Conservation (phyloP, 2,797 vertebrate genomes). For the Sebastiscus albofasciatus region DNA sequence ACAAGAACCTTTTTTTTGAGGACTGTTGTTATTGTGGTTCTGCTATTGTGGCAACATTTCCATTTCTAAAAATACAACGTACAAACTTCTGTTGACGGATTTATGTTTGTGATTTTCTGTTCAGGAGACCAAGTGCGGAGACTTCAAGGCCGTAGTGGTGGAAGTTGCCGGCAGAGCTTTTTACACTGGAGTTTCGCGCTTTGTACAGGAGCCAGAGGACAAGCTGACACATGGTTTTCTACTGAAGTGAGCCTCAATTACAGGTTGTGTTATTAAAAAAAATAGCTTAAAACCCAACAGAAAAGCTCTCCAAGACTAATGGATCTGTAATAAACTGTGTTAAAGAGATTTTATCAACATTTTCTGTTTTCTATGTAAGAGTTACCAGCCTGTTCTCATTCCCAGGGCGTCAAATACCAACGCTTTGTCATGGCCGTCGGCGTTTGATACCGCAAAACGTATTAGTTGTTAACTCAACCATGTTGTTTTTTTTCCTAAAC, state of each 20-base stretch:
- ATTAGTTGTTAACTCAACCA: accelerated
- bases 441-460: too few species aligned
- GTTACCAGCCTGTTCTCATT: background rate
- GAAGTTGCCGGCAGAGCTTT: slow-evolving; percentile 92
- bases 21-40: background rate
- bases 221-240: slow-evolving; percentile 87
- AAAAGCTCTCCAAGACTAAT: background rate
- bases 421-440: too few species aligned
- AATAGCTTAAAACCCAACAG: background rate
- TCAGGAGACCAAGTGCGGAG: slow-evolving; percentile 89
- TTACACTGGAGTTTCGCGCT: slow-evolving; percentile 90
- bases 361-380: background rate
- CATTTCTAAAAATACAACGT: background rate
- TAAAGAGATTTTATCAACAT: background rate
- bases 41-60: background rate
- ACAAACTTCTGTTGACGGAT: background rate
- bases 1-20: background rate
- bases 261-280: background rate
- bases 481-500: too few species aligned
- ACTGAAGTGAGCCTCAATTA: slow-evolving; percentile 79
- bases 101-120: background rate
- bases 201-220: slow-evolving; percentile 88
- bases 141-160: slow-evolving; percentile 90
- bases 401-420: too few species aligned
- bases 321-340: background rate